phyloP scores from a whole-genome alignment of 2,888 invertebrate genomes.

The Cataglyphis rosenhaueri region DNA sequence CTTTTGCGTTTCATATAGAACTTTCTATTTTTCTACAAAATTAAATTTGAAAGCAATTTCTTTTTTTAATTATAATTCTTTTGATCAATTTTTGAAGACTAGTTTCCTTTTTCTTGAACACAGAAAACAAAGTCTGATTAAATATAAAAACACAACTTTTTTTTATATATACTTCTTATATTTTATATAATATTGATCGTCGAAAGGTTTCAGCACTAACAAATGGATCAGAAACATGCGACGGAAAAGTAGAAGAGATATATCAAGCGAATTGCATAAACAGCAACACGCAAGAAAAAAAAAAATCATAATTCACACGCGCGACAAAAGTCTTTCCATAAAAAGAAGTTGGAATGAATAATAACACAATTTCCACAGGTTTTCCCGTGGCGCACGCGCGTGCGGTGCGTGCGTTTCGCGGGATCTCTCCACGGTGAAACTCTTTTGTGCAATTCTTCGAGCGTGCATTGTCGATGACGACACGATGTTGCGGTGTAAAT shows the following conservation, averaged over 20 bases:
- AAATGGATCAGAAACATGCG: background rate
- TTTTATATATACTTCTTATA: background rate
- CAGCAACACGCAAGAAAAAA: background rate
- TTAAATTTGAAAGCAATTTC: background rate
- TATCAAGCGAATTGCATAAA: background rate
- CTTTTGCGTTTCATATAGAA: background rate
- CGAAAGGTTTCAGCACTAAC: background rate
- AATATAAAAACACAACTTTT: background rate
- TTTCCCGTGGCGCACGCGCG: background rate
- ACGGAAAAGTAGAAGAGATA: background rate
- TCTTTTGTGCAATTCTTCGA: conserved; percentile 53
- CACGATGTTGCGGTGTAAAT: conserved; percentile 17
- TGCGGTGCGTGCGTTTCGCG: conserved; percentile 16
- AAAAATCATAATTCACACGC: conserved; percentile 15
- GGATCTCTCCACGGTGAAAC: conserved; percentile 51
- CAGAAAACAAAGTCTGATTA: background rate
- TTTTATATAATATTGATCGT: background rate
- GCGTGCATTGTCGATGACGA: conserved; percentile 51
- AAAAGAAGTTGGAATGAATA: conserved; percentile 33
- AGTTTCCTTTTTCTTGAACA: background rate
- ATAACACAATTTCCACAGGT: conserved; percentile 53
- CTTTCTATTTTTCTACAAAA: background rate
- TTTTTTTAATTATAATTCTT: background rate
- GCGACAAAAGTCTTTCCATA: conserved; percentile 50
- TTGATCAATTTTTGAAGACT: background rate